Conservation (phyloP, 2,797 vertebrate species). For the Neosilurus mollespiculum region DNA sequence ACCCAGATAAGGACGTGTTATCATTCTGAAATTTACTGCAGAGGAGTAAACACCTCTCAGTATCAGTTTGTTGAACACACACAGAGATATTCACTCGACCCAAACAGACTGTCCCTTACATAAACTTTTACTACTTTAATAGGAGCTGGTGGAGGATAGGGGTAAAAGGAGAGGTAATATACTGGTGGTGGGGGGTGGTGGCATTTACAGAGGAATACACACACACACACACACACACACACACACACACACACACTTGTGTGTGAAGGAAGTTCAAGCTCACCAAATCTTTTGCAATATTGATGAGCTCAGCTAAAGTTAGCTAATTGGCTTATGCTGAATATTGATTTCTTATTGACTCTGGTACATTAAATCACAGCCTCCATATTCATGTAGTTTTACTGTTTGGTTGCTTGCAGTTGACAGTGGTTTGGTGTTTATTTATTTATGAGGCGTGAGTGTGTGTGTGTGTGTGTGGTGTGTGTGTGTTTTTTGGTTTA, state of each 20-base stretch:
- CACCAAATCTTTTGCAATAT: slow-evolving; percentile 21
- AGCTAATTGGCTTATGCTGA: slow-evolving; percentile 1
- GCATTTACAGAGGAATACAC: neutral
- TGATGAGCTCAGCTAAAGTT: slow-evolving; percentile 21
- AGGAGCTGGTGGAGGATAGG: neutral
- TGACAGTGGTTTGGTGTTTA: slow-evolving; percentile 5
- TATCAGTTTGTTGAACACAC: neutral
- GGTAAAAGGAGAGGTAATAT: neutral
- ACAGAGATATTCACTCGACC: neutral
- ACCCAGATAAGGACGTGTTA: neutral
- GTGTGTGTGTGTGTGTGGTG: neutral
- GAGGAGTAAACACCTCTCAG: neutral
- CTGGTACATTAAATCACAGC: slow-evolving; percentile 9
- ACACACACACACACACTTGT: neutral
- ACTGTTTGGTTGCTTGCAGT: neutral
- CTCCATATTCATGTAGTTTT: slow-evolving; percentile 11
- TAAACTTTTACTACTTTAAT: neutral
- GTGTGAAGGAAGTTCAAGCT: neutral
- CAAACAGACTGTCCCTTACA: neutral
- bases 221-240: neutral
- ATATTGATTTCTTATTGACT: slow-evolving; percentile 25
- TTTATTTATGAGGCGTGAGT: neutral
- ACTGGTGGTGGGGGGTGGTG: neutral
- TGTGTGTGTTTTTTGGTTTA: neutral
- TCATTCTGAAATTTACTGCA: slow-evolving; percentile 1